These are phyloP conservation scores for Corythornis madagascariensis DNA, from an alignment of 2,113 vertebrate species.

Conservation along the genomic window DNA sequence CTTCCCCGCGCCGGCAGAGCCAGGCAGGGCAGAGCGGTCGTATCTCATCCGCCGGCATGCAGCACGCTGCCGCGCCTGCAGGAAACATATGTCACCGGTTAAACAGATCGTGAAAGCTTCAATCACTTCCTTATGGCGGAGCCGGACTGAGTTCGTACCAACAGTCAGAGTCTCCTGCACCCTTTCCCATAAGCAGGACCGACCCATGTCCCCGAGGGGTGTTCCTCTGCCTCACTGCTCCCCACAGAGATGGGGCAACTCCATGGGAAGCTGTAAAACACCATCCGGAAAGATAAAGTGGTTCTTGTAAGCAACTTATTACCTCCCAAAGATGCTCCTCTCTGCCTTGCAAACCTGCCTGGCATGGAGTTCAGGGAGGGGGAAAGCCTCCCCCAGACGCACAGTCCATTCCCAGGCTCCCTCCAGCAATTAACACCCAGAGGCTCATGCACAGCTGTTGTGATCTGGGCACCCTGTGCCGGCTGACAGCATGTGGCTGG, in stretches of 20 bases:
- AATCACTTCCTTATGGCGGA: slow-evolving; percentile 68
- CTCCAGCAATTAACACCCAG: neutral
- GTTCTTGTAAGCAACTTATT: neutral
- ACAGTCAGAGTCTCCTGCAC: neutral
- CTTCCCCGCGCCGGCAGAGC: neutral
- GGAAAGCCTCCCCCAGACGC: neutral
- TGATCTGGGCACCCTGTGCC: rapidly evolving
- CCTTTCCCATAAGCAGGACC: neutral
- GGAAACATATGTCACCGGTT: slow-evolving; percentile 72
- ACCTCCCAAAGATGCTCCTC: neutral
- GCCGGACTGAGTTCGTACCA: neutral
- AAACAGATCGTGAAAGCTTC: slow-evolving; percentile 70
- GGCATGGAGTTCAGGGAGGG: neutral
- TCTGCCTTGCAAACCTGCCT: neutral
- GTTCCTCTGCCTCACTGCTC: neutral
- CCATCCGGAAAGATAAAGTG: neutral
- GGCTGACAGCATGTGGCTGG: neutral
- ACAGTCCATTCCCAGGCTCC: neutral
- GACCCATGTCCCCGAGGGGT: rapidly evolving
- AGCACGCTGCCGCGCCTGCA: slow-evolving; percentile 47
- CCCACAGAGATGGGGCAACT: neutral
- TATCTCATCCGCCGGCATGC: slow-evolving; percentile 44
- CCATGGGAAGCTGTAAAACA: neutral
- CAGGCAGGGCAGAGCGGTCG: neutral
- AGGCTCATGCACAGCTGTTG: neutral